Percentiles rank a stretch among this genome's conserved stretches.
Conservation (phyloP, 2,888 invertebrate genomes). For the Nomada goodeniana region DNA sequence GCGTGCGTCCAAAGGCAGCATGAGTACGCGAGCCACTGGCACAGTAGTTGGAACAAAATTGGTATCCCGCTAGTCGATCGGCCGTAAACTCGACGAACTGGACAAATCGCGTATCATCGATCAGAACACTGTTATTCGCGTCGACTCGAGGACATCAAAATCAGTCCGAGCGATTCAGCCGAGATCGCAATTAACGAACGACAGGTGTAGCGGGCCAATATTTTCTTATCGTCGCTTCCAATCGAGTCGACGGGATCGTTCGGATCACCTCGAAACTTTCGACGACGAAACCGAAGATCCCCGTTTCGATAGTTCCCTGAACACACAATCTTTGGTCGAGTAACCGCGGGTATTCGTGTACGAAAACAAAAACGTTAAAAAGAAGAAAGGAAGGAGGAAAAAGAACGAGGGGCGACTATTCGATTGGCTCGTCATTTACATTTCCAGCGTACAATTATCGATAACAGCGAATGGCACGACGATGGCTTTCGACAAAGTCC, state of each 20-base stretch:
- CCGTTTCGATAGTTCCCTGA: neutral
- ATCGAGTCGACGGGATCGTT: conserved; percentile 24
- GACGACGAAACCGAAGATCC: neutral
- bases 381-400: neutral
- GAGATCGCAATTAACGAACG: conserved; percentile 29
- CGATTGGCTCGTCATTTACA: conserved; percentile 38
- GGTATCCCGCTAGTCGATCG: neutral
- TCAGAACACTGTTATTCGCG: conserved; percentile 31
- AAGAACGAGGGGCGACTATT: neutral
- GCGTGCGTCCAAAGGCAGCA: too few species aligned
- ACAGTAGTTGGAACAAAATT: conserved; percentile 13
- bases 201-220: conserved; percentile 22
- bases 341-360: too few species aligned
- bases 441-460: conserved; percentile 37
- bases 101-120: conserved; percentile 24
- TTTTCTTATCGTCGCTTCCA: conserved; percentile 45
- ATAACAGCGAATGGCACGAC: conserved; percentile 12
- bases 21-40: neutral
- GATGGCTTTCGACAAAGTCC: conserved; percentile 45
- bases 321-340: neutral
- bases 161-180: neutral
- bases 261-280: neutral
- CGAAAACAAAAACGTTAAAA: accelerated
- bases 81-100: neutral
- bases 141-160: neutral